Conservation (phyloP, 2,113 vertebrate genomes). For the Psammodynastes pulverulentus region DNA sequence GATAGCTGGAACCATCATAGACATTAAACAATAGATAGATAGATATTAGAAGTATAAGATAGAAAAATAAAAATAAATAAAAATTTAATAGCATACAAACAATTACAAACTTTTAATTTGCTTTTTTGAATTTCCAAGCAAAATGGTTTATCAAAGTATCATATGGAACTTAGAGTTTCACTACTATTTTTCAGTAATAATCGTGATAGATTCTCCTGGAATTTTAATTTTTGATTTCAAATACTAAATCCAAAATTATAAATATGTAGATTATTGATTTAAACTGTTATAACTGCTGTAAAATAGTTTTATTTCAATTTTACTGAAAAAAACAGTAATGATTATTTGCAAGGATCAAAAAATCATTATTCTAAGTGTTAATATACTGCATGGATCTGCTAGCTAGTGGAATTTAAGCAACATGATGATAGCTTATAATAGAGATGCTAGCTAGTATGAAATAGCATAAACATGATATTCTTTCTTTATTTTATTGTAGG, state of each 20-base stretch:
- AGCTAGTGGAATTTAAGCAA: not conserved
- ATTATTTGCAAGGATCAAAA: not conserved
- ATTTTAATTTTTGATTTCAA: not conserved
- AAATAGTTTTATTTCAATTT: not conserved
- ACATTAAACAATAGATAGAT: not conserved
- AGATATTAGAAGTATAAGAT: not conserved
- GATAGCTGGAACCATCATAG: not conserved
- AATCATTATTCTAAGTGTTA: not conserved
- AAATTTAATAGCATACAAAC: not conserved
- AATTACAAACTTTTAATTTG: not conserved
- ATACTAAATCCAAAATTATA: not conserved
- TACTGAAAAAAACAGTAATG: not conserved
- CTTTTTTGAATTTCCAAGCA: not conserved
- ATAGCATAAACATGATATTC: not conserved
- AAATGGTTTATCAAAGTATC: not conserved
- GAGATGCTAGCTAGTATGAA: not conserved
- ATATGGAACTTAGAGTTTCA: not conserved
- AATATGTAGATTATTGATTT: not conserved
- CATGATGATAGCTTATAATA: not conserved
- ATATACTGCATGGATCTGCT: not conserved
- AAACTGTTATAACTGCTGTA: not conserved
- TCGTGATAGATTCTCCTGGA: not conserved
- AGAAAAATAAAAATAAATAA: not conserved
- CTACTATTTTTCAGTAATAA: not conserved
- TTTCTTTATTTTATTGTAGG: not conserved